A percentile compares a stretch with the other conserved stretches of the same genome.
Conservation (phyloP, 1,140 invertebrate genomes). For the Yoshiicerus persimilis region DNA sequence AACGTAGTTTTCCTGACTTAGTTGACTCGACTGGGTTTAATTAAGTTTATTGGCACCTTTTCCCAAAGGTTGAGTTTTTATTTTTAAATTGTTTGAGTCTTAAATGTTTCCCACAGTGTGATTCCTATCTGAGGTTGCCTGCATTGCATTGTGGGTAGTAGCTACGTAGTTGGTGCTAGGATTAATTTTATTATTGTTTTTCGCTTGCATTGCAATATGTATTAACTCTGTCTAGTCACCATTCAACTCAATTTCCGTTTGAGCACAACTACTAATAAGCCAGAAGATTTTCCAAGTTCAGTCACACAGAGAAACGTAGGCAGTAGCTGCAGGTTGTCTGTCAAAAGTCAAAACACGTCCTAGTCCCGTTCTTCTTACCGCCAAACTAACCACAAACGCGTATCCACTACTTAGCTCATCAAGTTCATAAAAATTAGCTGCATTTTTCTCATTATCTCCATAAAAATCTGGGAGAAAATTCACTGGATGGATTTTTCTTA, state of each 20-base stretch:
- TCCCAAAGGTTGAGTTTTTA: conserved; percentile 1
- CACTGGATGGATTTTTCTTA: not conserved
- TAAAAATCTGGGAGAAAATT: not conserved
- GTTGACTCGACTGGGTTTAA: not conserved
- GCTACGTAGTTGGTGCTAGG: not conserved
- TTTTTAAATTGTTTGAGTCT: not conserved
- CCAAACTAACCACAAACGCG: not conserved
- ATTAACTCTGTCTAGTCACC: not conserved
- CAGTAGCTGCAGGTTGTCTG: not conserved
- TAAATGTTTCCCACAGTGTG: not conserved
- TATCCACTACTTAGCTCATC: not conserved
- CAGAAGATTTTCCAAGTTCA: conserved; percentile 14
- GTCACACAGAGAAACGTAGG: not conserved
- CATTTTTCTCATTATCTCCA: not conserved
- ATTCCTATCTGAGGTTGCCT: not conserved
- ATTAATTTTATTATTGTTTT: conserved; percentile 20
- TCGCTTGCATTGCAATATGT: not conserved
- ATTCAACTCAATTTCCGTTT: conserved; percentile 5
- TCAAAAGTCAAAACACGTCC: not conserved
- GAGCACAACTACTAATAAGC: conserved; percentile 1
- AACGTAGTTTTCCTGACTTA: not conserved
- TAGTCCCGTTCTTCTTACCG: conserved; percentile 9
- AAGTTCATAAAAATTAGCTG: not conserved
- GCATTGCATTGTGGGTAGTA: not conserved
- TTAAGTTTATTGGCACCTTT: conserved; percentile 27